These are phyloP conservation scores for Mola mola DNA, from an alignment of 2,113 vertebrate species.

Conservation along the genomic window DNA sequence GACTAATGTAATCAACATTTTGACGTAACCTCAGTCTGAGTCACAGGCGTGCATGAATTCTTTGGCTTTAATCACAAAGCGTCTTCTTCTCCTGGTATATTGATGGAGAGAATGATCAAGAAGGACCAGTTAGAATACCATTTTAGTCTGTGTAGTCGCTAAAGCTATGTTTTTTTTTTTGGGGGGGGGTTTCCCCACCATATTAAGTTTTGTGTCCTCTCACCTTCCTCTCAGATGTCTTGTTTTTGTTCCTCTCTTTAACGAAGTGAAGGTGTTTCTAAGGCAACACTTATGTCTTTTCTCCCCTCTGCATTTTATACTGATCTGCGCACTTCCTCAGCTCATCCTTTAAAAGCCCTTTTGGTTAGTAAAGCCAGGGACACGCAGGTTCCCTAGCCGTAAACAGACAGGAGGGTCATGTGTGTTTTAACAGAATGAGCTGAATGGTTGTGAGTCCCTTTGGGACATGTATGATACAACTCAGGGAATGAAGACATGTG, in stretches of 20 bases:
- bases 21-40: neutral
- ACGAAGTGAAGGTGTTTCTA: conserved; percentile 28
- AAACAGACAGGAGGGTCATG: neutral
- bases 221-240: conserved; percentile 12
- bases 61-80: conserved; percentile 1
- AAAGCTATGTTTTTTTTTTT: neutral
- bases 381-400: neutral
- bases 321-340: conserved; percentile 25
- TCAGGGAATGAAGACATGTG: too few relatives aligned
- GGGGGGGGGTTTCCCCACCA: too few relatives aligned
- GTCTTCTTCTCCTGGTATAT: neutral
- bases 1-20: conserved; percentile 7
- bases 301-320: neutral
- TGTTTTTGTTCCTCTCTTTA: neutral
- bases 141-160: neutral
- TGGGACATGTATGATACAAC: too few relatives aligned
- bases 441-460: neutral
- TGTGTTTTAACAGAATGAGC: neutral
- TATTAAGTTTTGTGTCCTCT: conserved; percentile 24
- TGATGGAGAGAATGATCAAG: neutral
- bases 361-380: neutral
- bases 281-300: conserved; percentile 29
- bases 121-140: too few relatives aligned
- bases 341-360: neutral
- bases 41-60: neutral